Percentiles rank a stretch among this genome's conserved stretches.
Conservation (phyloP, 2,888 invertebrate genomes). For the Hemicrepidius hirtus region DNA sequence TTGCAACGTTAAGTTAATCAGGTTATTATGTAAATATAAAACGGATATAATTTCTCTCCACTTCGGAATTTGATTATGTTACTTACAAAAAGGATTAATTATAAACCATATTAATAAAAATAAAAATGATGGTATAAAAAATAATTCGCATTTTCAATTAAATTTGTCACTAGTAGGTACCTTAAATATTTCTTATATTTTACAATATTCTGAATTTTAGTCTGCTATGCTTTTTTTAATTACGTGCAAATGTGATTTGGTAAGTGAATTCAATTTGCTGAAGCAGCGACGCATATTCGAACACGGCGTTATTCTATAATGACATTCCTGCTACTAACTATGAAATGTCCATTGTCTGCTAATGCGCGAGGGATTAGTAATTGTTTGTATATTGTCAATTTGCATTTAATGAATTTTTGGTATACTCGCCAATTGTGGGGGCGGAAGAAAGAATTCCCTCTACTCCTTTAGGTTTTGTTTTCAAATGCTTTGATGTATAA, state of each 20-base stretch:
- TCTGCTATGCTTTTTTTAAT: slow-evolving; percentile 31
- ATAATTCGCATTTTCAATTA: too few relatives aligned
- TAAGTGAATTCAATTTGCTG: slow-evolving; percentile 69
- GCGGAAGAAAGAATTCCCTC: background rate
- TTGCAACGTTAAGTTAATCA: too few relatives aligned
- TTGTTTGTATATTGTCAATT: slow-evolving; percentile 72
- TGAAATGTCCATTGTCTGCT: slow-evolving; percentile 70
- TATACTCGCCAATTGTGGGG: slow-evolving; percentile 4
- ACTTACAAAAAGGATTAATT: too few relatives aligned
- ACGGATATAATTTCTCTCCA: too few relatives aligned
- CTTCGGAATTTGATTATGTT: too few relatives aligned
- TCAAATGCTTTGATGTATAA: too few relatives aligned
- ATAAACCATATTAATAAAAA: too few relatives aligned
- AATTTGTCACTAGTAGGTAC: too few relatives aligned
- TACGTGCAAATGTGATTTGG: slow-evolving; percentile 40
- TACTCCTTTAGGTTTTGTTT: too few relatives aligned
- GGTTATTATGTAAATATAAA: too few relatives aligned
- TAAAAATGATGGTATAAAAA: too few relatives aligned
- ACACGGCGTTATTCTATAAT: slow-evolving; percentile 67
- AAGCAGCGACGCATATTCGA: slow-evolving; percentile 67
- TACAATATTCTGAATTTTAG: background rate
- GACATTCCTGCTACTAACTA: slow-evolving; percentile 71
- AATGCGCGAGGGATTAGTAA: slow-evolving; percentile 70
- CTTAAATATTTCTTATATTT: too few relatives aligned
- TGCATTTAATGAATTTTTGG: slow-evolving; percentile 68